Evolutionary conservation across 2,113 vertebrate species (phyloP), one percentile per base, ranked within the genome.

Genomic region (Phyllopteryx taeniolatus): DNA sequence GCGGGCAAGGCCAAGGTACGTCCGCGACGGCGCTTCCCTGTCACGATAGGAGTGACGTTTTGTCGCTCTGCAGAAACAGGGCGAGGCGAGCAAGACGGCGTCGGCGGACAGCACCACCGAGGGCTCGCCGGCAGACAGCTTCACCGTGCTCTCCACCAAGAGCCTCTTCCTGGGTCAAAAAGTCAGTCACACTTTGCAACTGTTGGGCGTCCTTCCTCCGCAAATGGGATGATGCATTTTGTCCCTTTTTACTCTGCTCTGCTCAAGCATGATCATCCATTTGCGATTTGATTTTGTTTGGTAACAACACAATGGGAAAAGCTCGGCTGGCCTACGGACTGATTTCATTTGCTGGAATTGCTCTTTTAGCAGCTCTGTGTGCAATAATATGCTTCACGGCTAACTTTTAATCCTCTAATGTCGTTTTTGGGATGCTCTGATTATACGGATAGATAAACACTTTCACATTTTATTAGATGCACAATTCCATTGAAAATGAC

Each of bases 131-230:
- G 89, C 92, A 1, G 95, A 97, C 19, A 96, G 96, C 71, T 98
- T 99, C 91, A 98, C 97, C 0, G 93, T 99, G 77, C 94, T 99
- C 67, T 99, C 98, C 76, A 98, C 96, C 72, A 99, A 98, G 93
- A 99, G 95, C 83, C 95, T 99, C 76, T 99, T 99, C 81, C 95
- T 99, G 66, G 98, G 97, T 87, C 98, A 99, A 83, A 99, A 99
- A 97, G 98, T 99, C 96, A 83, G 68, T 51, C 67, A 33, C 2
- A 5, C 60, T 22, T 9, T 22, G 4, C 61, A 42, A 17, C 42
- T 5, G 5, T 33, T 27, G 6, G 5, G 59, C 59, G 27, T 27
- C 27, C 27, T 3, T 11, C 10, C 13, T 44, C 10, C 5, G 62
- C 20, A 11, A 12, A 10, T 4, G 20, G 19, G 20, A 54, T 2